These are phyloP conservation scores for Pseudopodoces humilis DNA, from an alignment of 2,113 vertebrate genomes.

Conservation along the genomic window DNA sequence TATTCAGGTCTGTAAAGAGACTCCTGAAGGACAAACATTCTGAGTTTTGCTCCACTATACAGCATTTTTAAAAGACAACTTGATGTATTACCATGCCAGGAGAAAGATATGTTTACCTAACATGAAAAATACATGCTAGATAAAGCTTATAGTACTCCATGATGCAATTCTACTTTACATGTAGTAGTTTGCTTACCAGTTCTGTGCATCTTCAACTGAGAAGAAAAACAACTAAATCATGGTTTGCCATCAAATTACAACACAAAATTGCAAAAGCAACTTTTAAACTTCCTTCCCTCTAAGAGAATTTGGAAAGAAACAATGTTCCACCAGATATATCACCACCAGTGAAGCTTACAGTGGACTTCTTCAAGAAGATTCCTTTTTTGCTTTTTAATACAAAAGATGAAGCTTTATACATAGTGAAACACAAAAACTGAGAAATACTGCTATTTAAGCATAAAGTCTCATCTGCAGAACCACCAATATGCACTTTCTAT, in stretches of 20 bases:
- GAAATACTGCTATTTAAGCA: neutral
- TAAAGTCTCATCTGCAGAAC: neutral
- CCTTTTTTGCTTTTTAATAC: neutral
- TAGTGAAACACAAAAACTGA: neutral
- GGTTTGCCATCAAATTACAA: neutral
- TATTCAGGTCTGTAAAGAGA: conserved; percentile 16
- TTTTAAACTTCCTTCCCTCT: neutral
- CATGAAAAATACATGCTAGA: neutral
- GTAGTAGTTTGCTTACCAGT: neutral
- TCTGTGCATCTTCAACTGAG: neutral
- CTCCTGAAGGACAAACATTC: conserved; percentile 35
- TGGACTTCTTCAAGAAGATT: neutral
- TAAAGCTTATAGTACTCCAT: neutral
- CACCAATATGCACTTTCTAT: neutral
- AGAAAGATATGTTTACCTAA: neutral
- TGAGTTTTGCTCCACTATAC: neutral
- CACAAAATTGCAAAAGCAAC: neutral
- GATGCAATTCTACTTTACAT: neutral
- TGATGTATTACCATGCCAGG: neutral
- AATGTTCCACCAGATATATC: neutral
- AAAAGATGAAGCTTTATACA: neutral
- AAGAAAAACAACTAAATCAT: neutral
- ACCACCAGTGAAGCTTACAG: neutral
- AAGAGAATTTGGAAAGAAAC: neutral
- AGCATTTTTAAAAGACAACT: neutral